These are phyloP conservation scores for Hydrochoerus hydrochaeris DNA, from an alignment of 2,113 vertebrate genomes.

Conservation along the genomic window DNA sequence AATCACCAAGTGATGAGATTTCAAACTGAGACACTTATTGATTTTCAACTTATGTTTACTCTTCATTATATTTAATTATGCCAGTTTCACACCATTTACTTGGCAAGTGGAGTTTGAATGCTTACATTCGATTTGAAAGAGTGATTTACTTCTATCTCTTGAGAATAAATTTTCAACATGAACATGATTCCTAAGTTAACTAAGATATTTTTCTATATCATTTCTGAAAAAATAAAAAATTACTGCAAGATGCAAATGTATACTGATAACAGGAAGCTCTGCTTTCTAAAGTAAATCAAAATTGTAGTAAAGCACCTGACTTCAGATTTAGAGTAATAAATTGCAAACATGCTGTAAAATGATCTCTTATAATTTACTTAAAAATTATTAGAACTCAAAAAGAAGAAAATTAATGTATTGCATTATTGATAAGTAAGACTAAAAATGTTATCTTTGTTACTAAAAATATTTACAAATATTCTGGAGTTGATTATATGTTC, in stretches of 20 bases:
- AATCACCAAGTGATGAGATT: slow-evolving; percentile 79
- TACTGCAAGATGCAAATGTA: not conserved
- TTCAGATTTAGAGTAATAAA: not conserved
- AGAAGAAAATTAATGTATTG: not conserved
- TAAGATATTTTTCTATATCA: not conserved
- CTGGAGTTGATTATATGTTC: not conserved
- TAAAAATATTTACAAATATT: not conserved
- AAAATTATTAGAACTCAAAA: not conserved
- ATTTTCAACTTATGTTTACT: slow-evolving; percentile 81
- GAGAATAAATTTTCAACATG: slow-evolving; percentile 30
- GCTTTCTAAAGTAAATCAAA: slow-evolving; percentile 35
- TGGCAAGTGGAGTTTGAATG: slow-evolving; percentile 22
- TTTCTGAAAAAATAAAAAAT: slow-evolving; percentile 25
- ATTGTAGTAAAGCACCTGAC: not conserved
- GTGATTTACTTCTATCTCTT: slow-evolving; percentile 20
- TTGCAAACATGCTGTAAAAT: not conserved
- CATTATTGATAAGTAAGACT: not conserved
- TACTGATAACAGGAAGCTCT: not conserved
- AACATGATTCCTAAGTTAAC: not conserved
- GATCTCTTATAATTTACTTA: not conserved
- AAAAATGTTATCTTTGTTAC: not conserved
- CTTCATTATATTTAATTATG: slow-evolving; percentile 80
- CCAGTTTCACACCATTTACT: slow-evolving; percentile 58
- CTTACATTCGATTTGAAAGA: slow-evolving; percentile 36
- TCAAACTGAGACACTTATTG: slow-evolving; percentile 73